Base-by-base conservation (phyloP, 1,140 invertebrate genomes). In the Proctacanthus coquilletti region DNA sequence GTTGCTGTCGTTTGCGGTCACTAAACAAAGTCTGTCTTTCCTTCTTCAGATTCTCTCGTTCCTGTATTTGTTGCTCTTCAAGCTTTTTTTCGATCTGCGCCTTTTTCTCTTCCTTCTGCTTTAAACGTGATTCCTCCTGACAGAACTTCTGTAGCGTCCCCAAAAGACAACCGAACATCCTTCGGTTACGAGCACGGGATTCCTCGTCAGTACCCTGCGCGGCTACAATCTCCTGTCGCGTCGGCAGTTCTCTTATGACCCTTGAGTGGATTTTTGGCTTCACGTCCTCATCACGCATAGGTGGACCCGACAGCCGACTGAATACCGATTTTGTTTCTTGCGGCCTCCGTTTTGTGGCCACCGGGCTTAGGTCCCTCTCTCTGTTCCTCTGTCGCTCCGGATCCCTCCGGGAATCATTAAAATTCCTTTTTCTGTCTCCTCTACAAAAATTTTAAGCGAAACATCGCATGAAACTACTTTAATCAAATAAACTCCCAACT, bases 81-180 rank as follows among this genome's bases (percentile, higher is more conserved):
- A 97, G 72, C 61, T 93, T 89, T 41, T 84, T 78, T 60, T 96
- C 92, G 20, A 97, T 83, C 65, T 87, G 76, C 9, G 83, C 84
- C 52, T 68, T 69, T 68, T 50, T 75, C 53, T 60, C 49, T 53
- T 75, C 77, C 53, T 75, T 80, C 52, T 72, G 74, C 61, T 88
- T 86, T 39, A 88, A 62, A 43, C 80, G 80, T 36, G 84, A 87
- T 63, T 95, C 88, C 59, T 97, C 92, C 56, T 88, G 83, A 51
- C 88, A 80, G 60, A 97, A 97, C 58, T 88, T 91, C 52, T 94
- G 86, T 43, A 97, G 62, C 29, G 92, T 96, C 4, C 92, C 92
- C 21, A 97, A 61, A 23, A 97, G 65, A 19, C 85, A 84, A 18
- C 92, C 89, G 69, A 97, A 95, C 83, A 97, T 95, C 43, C 93